Base-by-base conservation (phyloP, 2,797 vertebrate genomes). In the Peromyscus nudipes region DNA sequence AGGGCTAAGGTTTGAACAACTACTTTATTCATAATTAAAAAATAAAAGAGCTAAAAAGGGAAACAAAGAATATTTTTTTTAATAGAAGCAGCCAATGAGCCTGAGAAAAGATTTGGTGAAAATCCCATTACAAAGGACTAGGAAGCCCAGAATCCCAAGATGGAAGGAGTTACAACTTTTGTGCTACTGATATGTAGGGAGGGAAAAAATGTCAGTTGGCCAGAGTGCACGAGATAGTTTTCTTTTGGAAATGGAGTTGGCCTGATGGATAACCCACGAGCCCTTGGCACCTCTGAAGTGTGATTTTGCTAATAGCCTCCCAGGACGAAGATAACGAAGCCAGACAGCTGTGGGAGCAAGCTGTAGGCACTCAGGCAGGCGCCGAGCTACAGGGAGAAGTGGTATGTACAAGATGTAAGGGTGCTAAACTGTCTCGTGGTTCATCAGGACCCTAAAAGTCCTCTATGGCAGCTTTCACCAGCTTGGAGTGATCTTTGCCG, bases 191-290 rank as follows among this genome's bases (percentile, higher is more conserved):
- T 86, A 52, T 0, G 0, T n/a, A 60, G 65, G 67, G 62, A 92
- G 40, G 73, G 80, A 89, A 77, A 91, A 96, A 93, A 92, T 83
- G 89, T 96, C 91, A 94, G 3, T 95, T 90, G 86, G 94, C 69
- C 93, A 93, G 95, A 94, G 84, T 73, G 4, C 64, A 82, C 23
- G 71, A 75, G 64, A 46, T 65, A 82, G 97, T 95, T 96, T 87
- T 82, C 57, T 94, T 90, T 93, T 88, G 96, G 95, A 97, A 92
- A 96, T 97, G 60, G 62, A 97, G 57, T 94, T 96, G 95, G 87
- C 89, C 80, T 97, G 91, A 67, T 95, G 80, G 83, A n/a, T 89
- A 85, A 91, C 93, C 85, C 55, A n/a, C 1, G 62, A 84, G 84
- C 57, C 80, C 93, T 97, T 94, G 96, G 83, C 89, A 86, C 81